phyloP scores from a whole-genome alignment of 1,140 invertebrate species.

The Zaprionus capensis region DNA sequence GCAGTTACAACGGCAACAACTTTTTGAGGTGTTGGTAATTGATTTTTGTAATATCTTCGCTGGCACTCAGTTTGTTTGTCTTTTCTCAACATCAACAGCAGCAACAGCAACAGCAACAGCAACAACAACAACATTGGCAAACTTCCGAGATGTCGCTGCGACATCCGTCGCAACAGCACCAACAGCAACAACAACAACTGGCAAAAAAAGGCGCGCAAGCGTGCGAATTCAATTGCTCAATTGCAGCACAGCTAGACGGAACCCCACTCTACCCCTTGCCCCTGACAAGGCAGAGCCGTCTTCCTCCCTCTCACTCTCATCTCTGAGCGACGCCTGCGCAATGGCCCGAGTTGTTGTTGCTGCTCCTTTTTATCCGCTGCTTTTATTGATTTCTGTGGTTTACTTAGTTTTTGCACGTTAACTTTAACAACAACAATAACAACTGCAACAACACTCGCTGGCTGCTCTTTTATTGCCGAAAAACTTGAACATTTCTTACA shows the following conservation, averaged over 20 bases:
- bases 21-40: conserved; percentile 82
- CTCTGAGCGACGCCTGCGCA: conserved; percentile 68
- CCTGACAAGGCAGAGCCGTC: not conserved
- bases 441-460: conserved; percentile 40
- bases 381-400: conserved; percentile 82
- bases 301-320: not conserved
- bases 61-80: conserved; percentile 73
- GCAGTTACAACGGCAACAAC: conserved; percentile 51
- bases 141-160: conserved; percentile 80
- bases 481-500: conserved; percentile 54
- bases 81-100: conserved; percentile 58
- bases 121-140: conserved; percentile 46
- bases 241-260: conserved; percentile 53
- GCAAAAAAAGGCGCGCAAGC: conserved; percentile 78
- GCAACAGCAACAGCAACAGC: conserved; percentile 38
- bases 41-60: conserved; percentile 82
- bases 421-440: conserved; percentile 33
- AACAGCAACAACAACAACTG: conserved; percentile 33
- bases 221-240: conserved; percentile 83
- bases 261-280: not conserved
- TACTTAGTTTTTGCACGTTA: conserved; percentile 46
- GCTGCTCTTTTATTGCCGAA: conserved; percentile 57
- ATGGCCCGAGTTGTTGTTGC: conserved; percentile 43
- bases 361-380: conserved; percentile 62
- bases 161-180: conserved; percentile 61